These are phyloP conservation scores for Excalfactoria chinensis DNA, from an alignment of 2,113 vertebrate species.

Conservation along the genomic window DNA sequence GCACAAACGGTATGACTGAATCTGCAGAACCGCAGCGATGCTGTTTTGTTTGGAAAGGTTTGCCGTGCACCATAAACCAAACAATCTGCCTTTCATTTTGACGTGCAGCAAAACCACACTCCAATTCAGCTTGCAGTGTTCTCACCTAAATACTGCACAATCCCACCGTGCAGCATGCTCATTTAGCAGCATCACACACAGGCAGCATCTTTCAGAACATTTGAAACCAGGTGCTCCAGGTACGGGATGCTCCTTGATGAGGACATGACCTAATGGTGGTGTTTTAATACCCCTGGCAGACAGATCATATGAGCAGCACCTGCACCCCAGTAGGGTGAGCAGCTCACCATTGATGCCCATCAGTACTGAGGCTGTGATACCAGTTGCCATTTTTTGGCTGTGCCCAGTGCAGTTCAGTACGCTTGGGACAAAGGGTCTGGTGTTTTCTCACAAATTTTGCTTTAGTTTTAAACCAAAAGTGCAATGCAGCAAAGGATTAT, in stretches of 20 bases:
- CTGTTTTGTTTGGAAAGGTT: background rate
- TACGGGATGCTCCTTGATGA: background rate
- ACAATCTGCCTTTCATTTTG: background rate
- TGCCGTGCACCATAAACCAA: background rate
- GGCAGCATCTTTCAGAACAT: background rate
- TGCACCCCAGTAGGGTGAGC: background rate
- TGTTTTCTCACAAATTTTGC: background rate
- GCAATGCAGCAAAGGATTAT: constrained; percentile 7
- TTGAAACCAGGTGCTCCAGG: background rate
- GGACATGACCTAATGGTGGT: background rate
- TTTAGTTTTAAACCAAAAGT: constrained; percentile 2
- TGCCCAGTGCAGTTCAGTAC: background rate
- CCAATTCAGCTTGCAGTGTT: background rate
- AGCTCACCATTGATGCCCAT: background rate
- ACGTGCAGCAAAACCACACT: background rate
- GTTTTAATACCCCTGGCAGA: constrained; percentile 24
- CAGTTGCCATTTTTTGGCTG: constrained; percentile 33
- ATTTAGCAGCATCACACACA: background rate
- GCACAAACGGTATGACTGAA: background rate
- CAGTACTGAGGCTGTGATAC: background rate
- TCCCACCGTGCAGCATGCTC: background rate
- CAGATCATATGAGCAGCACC: background rate
- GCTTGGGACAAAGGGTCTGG: background rate
- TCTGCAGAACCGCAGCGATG: background rate
- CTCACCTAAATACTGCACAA: constrained; percentile 4